Base-by-base conservation (phyloP, 2,888 invertebrate genomes). In the Apamea monoglypha region DNA sequence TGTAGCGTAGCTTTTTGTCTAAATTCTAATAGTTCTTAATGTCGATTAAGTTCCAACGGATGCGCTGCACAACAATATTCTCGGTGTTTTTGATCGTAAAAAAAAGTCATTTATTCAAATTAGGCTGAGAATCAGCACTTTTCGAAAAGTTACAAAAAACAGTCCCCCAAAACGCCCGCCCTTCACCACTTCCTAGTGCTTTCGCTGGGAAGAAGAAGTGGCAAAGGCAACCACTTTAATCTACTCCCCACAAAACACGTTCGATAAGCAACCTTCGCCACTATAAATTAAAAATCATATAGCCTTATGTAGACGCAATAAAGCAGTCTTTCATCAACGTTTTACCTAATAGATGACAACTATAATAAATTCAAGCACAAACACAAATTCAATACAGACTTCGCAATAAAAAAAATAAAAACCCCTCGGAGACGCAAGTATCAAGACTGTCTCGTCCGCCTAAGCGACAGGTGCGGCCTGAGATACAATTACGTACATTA, bases 401-500 rank as follows among this genome's bases (percentile, higher is more conserved):
- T 3, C 2, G 14, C 18, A 69, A 32, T 29, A 40, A 59, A 5
- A 18, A 4, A 79, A 61, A 61, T 14, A 73, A 44, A 44, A 53
- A 36, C 10, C 14, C 0, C 21, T 14, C 2, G n/a, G 16, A 74
- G 6, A 47, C 47, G 29, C 61, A 80, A 89, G 88, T 83, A 89
- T 87, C 89, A 87, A 89, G 72, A 81, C 7, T 0, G n/a, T 14
- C 1, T n/a, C 18, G 66, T 75, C 78, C 59, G 0, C 14, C 29
- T 69, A 40, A 40, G 69, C 72, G 74, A 40, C 90, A 89, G 88
- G 89, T 89, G 87, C 83, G 86, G 89, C 89, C 91, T 83, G 79
- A 87, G 89, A 92, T 91, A 94, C 94, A 94, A 94, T 94, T 94
- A 94, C 93, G 87, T 83, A 89, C 90, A 90, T 92, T 94, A 94